These are phyloP conservation scores for Fringilla coelebs DNA, from an alignment of 2,797 vertebrate genomes.

Conservation along the genomic window DNA sequence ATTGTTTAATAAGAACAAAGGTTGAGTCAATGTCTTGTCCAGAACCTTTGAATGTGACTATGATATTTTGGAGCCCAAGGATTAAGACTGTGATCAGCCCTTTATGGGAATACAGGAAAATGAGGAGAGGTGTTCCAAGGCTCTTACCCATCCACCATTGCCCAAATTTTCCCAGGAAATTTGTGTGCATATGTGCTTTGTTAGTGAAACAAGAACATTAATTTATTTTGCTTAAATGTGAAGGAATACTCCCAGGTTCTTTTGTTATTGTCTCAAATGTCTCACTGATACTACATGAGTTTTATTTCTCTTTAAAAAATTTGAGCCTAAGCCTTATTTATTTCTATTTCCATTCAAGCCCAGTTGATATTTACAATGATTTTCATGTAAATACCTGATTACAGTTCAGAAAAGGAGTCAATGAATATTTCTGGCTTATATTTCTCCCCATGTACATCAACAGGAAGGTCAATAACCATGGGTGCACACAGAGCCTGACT, in stretches of 20 bases:
- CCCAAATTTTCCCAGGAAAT: neutral
- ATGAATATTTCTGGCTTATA: neutral
- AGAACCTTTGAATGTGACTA: neutral
- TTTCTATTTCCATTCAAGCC: neutral
- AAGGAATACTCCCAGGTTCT: neutral
- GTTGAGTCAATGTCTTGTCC: neutral
- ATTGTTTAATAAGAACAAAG: neutral
- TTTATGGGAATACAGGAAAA: neutral
- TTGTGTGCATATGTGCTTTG: neutral
- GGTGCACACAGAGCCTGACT: neutral
- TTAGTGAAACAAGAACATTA: neutral
- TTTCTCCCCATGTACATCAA: neutral
- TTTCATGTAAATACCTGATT: neutral
- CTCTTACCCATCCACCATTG: neutral
- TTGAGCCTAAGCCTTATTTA: neutral
- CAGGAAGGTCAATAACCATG: neutral
- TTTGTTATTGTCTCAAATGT: neutral
- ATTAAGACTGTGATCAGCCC: neutral
- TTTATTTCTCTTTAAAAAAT: neutral
- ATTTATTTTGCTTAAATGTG: neutral
- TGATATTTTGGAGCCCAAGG: neutral
- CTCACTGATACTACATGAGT: neutral
- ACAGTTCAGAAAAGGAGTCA: neutral
- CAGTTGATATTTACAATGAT: neutral
- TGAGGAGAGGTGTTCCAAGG: neutral